These are phyloP conservation scores for Platypus cylindrus DNA, from an alignment of 2,888 invertebrate species.

Conservation along the genomic window DNA sequence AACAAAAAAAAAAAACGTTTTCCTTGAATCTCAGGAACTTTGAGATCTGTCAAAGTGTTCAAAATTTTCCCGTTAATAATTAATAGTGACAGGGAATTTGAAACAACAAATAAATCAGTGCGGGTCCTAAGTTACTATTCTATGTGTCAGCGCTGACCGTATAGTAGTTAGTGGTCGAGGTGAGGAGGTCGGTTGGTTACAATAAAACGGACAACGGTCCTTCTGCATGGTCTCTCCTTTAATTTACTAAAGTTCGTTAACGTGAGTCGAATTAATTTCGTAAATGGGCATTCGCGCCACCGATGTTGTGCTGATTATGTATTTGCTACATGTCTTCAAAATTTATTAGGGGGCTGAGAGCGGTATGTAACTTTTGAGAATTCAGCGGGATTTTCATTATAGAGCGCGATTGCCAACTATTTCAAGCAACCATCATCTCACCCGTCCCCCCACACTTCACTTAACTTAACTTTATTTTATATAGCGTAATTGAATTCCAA, in stretches of 20 bases:
- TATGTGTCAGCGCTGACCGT: constrained; percentile 31
- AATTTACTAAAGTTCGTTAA: constrained; percentile 35
- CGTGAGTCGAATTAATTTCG: constrained; percentile 36
- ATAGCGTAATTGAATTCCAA: no score
- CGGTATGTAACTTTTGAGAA: constrained; percentile 18
- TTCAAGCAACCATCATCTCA: constrained; percentile 7
- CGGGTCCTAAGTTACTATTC: constrained; percentile 23
- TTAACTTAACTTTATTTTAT: no score
- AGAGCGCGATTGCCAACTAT: no score
- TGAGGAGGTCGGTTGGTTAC: constrained; percentile 17
- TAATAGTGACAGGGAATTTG: constrained; percentile 15
- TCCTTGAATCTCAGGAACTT: no score
- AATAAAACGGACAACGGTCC: constrained; percentile 16
- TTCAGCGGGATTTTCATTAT: no score
- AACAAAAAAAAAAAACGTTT: no score
- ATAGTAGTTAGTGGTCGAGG: no score
- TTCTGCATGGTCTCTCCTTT: constrained; percentile 24
- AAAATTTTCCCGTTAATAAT: no score
- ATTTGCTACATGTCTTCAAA: constrained; percentile 34
- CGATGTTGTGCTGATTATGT: constrained; percentile 30
- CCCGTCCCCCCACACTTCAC: neutral
- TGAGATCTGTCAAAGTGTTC: no score
- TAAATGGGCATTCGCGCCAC: constrained; percentile 20
- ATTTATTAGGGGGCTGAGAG: constrained; percentile 29
- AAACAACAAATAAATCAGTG: constrained; percentile 17